A percentile compares a stretch with the other conserved stretches of the same genome.
phyloP scores from a whole-genome alignment of 2,888 invertebrate species.

The Brachynemurus nebulosus region DNA sequence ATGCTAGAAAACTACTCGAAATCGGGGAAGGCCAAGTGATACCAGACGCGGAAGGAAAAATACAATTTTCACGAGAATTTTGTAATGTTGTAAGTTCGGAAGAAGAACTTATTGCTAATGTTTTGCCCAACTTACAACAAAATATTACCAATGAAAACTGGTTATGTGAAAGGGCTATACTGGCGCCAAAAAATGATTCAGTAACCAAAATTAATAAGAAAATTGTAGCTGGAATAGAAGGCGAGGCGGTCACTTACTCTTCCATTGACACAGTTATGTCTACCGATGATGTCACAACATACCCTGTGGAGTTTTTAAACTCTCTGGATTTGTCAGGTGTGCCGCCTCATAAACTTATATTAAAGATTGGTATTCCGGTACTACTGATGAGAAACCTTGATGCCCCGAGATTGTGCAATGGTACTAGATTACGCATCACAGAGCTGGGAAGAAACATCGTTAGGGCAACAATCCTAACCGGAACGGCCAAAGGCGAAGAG shows the following conservation, averaged over 20 bases:
- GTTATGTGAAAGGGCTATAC: too few relatives aligned
- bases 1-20: conserved; percentile 14
- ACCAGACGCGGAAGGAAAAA: too few relatives aligned
- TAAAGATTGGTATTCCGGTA: conserved; percentile 14
- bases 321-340: conserved; percentile 13
- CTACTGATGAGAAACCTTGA: conserved; percentile 15
- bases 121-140: conserved; percentile 8
- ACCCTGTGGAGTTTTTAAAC: conserved; percentile 17
- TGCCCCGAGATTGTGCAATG: conserved; percentile 17
- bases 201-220: conserved; percentile 13
- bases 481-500: conserved; percentile 11
- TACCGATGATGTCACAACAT: conserved; percentile 14
- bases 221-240: conserved; percentile 8
- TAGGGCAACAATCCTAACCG: conserved; percentile 14
- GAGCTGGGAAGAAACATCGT: conserved; percentile 12
- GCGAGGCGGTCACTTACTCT: conserved; percentile 3
- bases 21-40: conserved; percentile 17
- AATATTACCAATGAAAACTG: too few relatives aligned
- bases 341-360: conserved; percentile 14
- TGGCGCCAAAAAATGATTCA: too few relatives aligned
- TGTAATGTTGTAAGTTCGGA: too few relatives aligned
- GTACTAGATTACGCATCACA: conserved; percentile 15
- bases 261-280: conserved; percentile 15
- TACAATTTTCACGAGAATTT: too few relatives aligned
- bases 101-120: conserved; percentile 13